Evolutionary conservation across 2,113 vertebrate species (phyloP).

Genomic region (Prionailurus viverrinus): DNA sequence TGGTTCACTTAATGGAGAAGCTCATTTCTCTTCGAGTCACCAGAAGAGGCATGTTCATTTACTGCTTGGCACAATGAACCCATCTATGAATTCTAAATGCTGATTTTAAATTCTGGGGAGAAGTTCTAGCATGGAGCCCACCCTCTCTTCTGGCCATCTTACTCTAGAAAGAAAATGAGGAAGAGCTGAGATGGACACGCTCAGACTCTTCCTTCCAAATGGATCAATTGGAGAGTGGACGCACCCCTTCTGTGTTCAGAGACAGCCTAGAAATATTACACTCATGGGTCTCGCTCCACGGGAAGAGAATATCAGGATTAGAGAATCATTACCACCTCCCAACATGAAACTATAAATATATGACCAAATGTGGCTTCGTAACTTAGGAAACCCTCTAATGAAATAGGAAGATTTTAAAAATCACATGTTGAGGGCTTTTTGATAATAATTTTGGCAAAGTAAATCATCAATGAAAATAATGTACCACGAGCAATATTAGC

Average conservation of each 20-base stretch:
- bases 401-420: neutral
- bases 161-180: neutral
- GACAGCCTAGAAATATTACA: constrained; percentile 94
- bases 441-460: neutral
- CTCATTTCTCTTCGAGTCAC: neutral
- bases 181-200: neutral
- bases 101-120: neutral
- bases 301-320: neutral
- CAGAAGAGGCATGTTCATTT: neutral
- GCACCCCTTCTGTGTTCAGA: constrained; percentile 94
- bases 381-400: neutral
- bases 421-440: neutral
- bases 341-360: neutral
- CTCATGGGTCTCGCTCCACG: neutral
- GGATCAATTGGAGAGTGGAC: constrained; percentile 92
- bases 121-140: neutral
- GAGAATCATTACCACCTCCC: neutral
- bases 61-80: neutral
- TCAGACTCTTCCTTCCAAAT: constrained; percentile 82
- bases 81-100: neutral
- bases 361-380: neutral
- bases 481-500: neutral
- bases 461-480: neutral
- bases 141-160: neutral
- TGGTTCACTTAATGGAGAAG: neutral